Evolutionary conservation across 1,140 invertebrate species (phyloP).

Genomic region (Probaryconus sp.): DNA sequence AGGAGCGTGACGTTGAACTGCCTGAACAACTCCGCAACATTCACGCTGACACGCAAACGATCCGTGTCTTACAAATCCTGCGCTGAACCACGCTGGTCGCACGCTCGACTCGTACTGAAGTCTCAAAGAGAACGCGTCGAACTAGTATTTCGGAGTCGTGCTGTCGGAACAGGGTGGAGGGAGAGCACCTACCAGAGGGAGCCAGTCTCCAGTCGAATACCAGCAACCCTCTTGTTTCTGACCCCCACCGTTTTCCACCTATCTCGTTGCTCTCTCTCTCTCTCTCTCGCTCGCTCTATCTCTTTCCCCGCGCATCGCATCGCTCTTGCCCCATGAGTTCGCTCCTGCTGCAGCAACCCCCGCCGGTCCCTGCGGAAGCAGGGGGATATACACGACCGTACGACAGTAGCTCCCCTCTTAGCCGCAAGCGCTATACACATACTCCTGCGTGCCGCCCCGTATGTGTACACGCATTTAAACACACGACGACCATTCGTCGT

Average conservation of each 20-base stretch:
- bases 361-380: conserved; percentile 7
- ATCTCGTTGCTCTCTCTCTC: not conserved
- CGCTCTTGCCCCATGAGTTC: not conserved
- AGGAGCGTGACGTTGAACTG: conserved; percentile 15
- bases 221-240: conserved; percentile 15
- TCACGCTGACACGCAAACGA: conserved; percentile 4
- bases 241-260: conserved; percentile 11
- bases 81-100: conserved; percentile 42
- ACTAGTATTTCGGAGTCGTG: conserved; percentile 42
- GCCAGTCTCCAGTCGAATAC: conserved; percentile 9
- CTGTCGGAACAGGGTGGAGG: conserved; percentile 29
- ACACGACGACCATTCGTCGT: conserved; percentile 25
- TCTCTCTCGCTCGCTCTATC: no score
- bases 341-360: conserved; percentile 12
- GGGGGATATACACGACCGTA: conserved; percentile 17
- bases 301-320: conserved; percentile 2
- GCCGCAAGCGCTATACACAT: conserved; percentile 17
- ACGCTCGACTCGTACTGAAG: conserved; percentile 70
- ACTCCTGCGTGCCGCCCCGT: not conserved
- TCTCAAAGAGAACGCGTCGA: conserved; percentile 40
- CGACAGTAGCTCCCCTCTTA: conserved; percentile 37
- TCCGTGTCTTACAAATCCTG: not conserved
- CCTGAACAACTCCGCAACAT: not conserved
- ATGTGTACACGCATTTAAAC: conserved; percentile 8
- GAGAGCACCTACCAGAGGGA: not conserved